Base-by-base conservation (phyloP, 2,888 invertebrate genomes). In the Amiota mariae region DNA sequence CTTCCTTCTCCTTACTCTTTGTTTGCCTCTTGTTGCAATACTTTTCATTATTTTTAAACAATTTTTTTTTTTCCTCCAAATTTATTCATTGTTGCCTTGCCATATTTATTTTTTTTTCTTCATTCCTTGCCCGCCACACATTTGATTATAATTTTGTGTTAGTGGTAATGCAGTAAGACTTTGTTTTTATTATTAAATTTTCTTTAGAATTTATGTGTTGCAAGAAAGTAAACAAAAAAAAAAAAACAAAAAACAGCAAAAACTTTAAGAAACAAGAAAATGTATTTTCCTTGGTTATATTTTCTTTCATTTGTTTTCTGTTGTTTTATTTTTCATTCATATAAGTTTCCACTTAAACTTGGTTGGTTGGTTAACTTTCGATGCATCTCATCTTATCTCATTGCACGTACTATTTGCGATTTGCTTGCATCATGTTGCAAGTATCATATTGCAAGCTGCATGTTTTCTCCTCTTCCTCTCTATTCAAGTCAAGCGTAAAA, bases 161-260 rank as follows among this genome's bases (percentile, higher is more conserved):
- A 6, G 36, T 36, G 36, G 36, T 6, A 36, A 6, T 36, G 36
- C 36, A 36, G 6, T 6, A 3, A 51, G n/a, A n/a, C 1, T 12
- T 51, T 51, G 3, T 51, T 51, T 51, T 15, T 57, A 10, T 46
- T 64, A 64, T 46, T 47, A 66, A 46, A 66, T 15, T 48, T n/a
- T 48, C 66, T 18, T 18, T 49, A 48, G 66, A 2, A 48, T 61
- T 71, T 71, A 71, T 71, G 72, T 79, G 72, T 71, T 73, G 77
- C 77, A 75, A 79, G 78, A 68, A 77, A 77, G 72, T 68, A 61
- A 73, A 73, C 63, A 79, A 77, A 77, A 73, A 82, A 77, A 82
- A 81, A 61, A 73, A 73, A 57, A 79, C 77, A 77, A 73, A 82
- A 77, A 82, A 81, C 85, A 84, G 81, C 82, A 82, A 85, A 82